phyloP scores from a whole-genome alignment of 92 coral and sea anemone species.

The Parazoanthus swiftii region DNA sequence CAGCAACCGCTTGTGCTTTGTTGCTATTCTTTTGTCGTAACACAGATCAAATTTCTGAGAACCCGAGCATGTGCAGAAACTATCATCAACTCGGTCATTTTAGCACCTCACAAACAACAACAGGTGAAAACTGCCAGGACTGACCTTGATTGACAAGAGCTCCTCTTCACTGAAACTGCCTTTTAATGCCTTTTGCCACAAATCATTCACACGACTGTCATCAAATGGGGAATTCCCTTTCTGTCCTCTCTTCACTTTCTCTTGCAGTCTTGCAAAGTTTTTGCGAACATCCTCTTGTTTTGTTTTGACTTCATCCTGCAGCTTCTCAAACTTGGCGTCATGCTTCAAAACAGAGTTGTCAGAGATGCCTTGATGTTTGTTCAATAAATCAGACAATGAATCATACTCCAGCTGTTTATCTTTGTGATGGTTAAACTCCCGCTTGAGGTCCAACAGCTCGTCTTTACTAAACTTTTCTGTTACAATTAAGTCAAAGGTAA shows the following conservation, averaged over 20 bases:
- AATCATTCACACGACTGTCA: conserved; percentile 80
- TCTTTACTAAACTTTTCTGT: conserved; percentile 75
- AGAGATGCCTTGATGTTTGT: conserved; percentile 70
- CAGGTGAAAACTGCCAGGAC: not conserved
- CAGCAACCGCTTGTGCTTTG: too few species aligned
- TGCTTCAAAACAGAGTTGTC: conserved; percentile 70
- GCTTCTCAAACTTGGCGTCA: conserved; percentile 52
- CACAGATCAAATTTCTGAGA: too few species aligned
- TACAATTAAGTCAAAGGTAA: not conserved
- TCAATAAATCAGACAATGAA: conserved; percentile 51
- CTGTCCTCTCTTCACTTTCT: conserved; percentile 62
- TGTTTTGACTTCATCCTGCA: conserved; percentile 62
- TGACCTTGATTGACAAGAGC: conserved; percentile 78
- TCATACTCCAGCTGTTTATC: conserved; percentile 77
- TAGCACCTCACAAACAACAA: too few species aligned
- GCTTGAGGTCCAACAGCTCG: conserved; percentile 76
- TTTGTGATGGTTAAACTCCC: conserved; percentile 86
- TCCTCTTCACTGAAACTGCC: conserved; percentile 66
- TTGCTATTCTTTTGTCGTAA: too few species aligned
- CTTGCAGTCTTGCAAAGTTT: conserved; percentile 58
- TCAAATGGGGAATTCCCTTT: conserved; percentile 47
- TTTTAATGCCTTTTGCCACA: conserved; percentile 81
- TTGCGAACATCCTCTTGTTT: conserved; percentile 54
- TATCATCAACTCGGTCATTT: too few species aligned
- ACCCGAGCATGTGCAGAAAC: too few species aligned